These are phyloP conservation scores for Stramonita haemastoma DNA, from an alignment of 2,888 invertebrate species.

Conservation along the genomic window DNA sequence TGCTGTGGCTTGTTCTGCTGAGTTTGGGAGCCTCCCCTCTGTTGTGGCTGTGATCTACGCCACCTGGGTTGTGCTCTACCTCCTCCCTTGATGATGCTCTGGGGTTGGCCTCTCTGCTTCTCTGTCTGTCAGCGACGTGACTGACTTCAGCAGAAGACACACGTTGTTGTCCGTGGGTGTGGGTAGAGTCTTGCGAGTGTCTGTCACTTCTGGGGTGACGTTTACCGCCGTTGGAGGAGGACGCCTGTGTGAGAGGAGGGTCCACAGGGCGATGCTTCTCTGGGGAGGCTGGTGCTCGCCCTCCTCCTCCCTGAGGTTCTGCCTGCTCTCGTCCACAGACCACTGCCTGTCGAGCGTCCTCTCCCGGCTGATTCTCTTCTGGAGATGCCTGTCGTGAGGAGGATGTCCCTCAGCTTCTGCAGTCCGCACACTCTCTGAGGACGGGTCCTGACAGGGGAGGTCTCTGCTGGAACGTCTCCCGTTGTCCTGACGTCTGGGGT, in stretches of 20 bases:
- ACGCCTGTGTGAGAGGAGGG: neutral
- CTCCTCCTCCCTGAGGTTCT: neutral
- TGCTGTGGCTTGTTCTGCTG: neutral
- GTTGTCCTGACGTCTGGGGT: neutral
- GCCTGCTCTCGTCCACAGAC: conserved; percentile 8
- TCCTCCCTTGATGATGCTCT: neutral
- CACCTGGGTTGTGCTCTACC: neutral
- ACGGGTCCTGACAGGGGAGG: neutral
- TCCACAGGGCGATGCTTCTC: neutral
- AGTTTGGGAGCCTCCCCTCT: neutral
- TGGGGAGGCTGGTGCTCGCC: neutral
- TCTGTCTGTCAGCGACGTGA: neutral
- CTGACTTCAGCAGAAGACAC: neutral
- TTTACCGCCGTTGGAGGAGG: neutral
- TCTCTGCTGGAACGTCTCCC: conserved; percentile 2
- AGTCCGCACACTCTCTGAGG: neutral
- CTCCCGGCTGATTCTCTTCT: conserved; percentile 18
- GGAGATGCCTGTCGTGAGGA: neutral
- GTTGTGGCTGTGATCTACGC: neutral
- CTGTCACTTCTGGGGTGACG: neutral
- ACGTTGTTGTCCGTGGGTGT: neutral
- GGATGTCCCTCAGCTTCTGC: neutral
- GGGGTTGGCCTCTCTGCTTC: neutral
- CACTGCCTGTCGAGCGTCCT: conserved; percentile 25
- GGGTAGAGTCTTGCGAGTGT: neutral